These are phyloP conservation scores for Amiota mariae DNA, from an alignment of 2,888 invertebrate species.

Conservation along the genomic window DNA sequence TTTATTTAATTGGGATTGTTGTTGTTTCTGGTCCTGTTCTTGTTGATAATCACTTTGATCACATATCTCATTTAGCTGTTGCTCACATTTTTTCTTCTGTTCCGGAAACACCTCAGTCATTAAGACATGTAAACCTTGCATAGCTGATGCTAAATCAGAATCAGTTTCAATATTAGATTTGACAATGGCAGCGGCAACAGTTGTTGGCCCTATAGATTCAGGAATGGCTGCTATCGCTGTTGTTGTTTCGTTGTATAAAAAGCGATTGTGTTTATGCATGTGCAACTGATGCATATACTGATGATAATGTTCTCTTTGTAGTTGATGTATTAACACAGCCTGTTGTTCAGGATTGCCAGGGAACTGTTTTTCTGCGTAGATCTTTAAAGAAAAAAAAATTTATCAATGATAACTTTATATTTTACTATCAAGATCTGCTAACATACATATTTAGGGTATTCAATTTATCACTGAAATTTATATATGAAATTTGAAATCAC, in stretches of 20 bases:
- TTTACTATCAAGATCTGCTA: slow-evolving; percentile 5
- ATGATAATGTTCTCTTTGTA: slow-evolving; percentile 99
- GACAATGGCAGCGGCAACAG: background rate
- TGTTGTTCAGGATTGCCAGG: slow-evolving; percentile 92
- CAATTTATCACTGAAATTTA: too few species aligned
- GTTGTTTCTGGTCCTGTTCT: slow-evolving; percentile 45
- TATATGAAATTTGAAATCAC: too few species aligned
- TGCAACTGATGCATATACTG: slow-evolving; percentile 98
- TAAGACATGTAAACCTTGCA: slow-evolving; percentile 43
- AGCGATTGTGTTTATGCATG: slow-evolving; percentile 62
- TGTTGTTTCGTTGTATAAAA: slow-evolving; percentile 5
- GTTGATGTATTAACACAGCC: slow-evolving; percentile 91
- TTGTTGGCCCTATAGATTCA: background rate
- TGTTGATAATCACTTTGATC: slow-evolving; percentile 22
- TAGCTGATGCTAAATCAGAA: slow-evolving; percentile 43
- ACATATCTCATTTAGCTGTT: slow-evolving; percentile 22
- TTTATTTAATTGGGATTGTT: background rate
- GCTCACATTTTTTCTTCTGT: slow-evolving; percentile 20
- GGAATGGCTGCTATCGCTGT: slow-evolving; percentile 20
- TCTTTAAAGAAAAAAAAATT: slow-evolving; percentile 58
- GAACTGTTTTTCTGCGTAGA: slow-evolving; percentile 95
- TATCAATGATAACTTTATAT: slow-evolving; percentile 6
- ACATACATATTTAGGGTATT: too few species aligned
- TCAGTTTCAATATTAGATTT: slow-evolving; percentile 18
- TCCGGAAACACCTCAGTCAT: background rate